A percentile compares a stretch with the other conserved stretches of the same genome.
Conservation (phyloP, 92 coral and sea anemone genomes). For the Porites cylindrica region DNA sequence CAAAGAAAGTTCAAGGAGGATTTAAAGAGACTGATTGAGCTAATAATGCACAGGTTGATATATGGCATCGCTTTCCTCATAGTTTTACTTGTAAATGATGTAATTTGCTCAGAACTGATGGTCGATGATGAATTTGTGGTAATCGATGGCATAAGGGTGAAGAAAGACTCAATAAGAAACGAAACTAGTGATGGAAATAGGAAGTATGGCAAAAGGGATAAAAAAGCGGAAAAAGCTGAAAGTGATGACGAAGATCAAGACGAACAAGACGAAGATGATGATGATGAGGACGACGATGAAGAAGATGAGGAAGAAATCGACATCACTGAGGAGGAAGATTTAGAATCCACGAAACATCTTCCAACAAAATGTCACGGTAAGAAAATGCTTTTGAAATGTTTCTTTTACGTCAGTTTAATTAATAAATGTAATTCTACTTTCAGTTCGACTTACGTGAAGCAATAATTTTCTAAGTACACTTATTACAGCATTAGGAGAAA, state of each 20-base stretch:
- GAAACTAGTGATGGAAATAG: conserved; percentile 5
- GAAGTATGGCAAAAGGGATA: background rate
- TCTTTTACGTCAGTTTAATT: background rate
- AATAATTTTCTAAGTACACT: too few species aligned
- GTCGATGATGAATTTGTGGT: conserved; percentile 57
- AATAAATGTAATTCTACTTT: background rate
- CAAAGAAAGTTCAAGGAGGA: too few species aligned
- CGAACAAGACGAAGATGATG: conserved; percentile 44
- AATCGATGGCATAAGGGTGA: conserved; percentile 70
- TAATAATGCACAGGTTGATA: conserved; percentile 1
- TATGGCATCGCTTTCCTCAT: background rate
- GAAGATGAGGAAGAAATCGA: conserved; percentile 36
- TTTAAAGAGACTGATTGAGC: background rate
- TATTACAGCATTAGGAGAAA: too few species aligned
- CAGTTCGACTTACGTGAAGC: background rate
- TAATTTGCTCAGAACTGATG: conserved; percentile 28
- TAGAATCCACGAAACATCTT: conserved; percentile 59
- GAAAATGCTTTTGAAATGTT: background rate
- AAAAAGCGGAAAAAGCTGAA: background rate
- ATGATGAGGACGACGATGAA: conserved; percentile 45
- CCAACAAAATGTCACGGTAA: conserved; percentile 85
- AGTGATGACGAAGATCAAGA: conserved; percentile 35
- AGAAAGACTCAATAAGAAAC: conserved; percentile 19
- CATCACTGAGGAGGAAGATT: conserved; percentile 58
- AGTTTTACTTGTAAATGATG: background rate